Conservation (phyloP, 2,888 invertebrate genomes). For the Gerris lacustris region DNA sequence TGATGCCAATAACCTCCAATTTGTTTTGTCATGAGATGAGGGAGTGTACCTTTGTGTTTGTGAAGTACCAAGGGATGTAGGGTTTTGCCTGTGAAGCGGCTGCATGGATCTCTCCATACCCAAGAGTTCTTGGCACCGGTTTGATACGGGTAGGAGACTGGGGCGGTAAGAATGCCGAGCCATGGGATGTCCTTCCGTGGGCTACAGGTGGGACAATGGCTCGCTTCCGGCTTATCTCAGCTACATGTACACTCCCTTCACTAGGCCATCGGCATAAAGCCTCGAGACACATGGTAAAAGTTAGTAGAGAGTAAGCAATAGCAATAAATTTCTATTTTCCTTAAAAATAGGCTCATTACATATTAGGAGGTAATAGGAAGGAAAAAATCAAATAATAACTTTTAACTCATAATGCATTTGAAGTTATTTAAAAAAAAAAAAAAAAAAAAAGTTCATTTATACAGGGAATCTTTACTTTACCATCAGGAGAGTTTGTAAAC, state of each 20-base stretch:
- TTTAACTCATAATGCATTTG: no score
- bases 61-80: conserved; percentile 24
- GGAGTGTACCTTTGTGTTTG: not conserved
- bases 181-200: not conserved
- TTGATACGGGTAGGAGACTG: conserved; percentile 6
- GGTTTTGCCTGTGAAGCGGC: conserved; percentile 7
- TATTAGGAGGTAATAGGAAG: no score
- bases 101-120: conserved; percentile 22
- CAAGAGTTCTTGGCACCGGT: conserved; percentile 23
- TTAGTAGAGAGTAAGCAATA: no score
- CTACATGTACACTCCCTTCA: conserved; percentile 24
- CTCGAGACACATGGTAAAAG: not conserved
- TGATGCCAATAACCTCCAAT: no score
- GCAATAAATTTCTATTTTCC: no score
- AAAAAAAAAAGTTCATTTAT: no score
- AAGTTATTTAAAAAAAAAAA: no score
- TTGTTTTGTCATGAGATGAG: no score
- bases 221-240: not conserved
- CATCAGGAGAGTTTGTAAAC: no score
- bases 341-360: no score
- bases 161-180: not conserved
- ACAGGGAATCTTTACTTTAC: no score
- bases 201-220: not conserved
- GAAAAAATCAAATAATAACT: no score
- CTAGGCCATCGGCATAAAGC: conserved; percentile 27